Percentiles rank a stretch among this genome's conserved stretches.
phyloP scores from a whole-genome alignment of 2,797 vertebrate species.

The Fistularia commersonii region DNA sequence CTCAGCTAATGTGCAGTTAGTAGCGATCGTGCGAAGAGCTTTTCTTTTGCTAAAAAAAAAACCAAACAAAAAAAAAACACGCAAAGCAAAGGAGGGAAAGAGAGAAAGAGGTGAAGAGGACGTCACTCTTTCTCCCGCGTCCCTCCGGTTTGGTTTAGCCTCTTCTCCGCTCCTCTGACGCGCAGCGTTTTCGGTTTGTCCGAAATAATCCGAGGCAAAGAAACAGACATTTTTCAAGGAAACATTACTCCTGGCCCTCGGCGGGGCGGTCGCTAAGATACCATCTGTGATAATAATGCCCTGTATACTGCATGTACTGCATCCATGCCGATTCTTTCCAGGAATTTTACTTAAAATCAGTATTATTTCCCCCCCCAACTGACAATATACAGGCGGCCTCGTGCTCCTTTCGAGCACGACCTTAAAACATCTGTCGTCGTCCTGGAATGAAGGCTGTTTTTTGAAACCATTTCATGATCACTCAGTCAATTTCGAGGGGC shows the following conservation, averaged over 20 bases:
- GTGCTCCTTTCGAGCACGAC: conserved; percentile 7
- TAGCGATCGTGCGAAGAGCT: conserved; percentile 30
- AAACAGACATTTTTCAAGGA: no score
- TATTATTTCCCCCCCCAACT: conserved; percentile 1
- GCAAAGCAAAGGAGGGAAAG: conserved; percentile 4
- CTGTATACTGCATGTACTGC: conserved; percentile 45
- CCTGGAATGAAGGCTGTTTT: conserved; percentile 22
- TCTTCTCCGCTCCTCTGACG: conserved; percentile 31
- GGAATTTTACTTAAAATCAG: conserved; percentile 26
- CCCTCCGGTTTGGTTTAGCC: conserved; percentile 50
- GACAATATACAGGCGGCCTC: conserved; percentile 15
- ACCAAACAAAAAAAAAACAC: no score
- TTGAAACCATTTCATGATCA: conserved; percentile 21
- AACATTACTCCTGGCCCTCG: conserved; percentile 22
- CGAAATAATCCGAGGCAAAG: no score
- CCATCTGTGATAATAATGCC: conserved; percentile 64
- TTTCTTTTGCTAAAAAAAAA: no score
- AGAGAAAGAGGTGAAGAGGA: conserved; percentile 12
- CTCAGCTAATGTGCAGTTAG: conserved; percentile 38
- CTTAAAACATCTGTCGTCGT: conserved; percentile 10
- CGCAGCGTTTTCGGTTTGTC: conserved; percentile 56
- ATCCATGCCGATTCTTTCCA: conserved; percentile 30
- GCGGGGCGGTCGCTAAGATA: conserved; percentile 16
- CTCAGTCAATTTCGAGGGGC: conserved; percentile 8
- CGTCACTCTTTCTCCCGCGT: no score